These are phyloP conservation scores for Proisotoma minuta DNA, from an alignment of 2,888 invertebrate genomes.

Conservation along the genomic window DNA sequence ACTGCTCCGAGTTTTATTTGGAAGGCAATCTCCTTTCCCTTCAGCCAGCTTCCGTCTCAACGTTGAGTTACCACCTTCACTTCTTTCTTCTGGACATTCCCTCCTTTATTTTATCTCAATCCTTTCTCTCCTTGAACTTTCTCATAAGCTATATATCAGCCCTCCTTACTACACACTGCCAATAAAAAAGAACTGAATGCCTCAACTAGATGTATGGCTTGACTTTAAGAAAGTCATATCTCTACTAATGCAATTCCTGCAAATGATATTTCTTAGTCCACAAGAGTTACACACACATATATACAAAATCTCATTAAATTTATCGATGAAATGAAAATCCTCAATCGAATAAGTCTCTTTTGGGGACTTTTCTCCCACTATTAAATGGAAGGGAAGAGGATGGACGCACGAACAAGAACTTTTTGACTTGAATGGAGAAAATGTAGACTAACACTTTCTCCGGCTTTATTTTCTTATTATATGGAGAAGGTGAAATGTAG, in stretches of 20 bases:
- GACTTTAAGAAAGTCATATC: too few relatives aligned
- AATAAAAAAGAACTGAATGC: too few relatives aligned
- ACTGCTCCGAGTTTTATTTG: too few relatives aligned
- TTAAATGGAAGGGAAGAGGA: background rate
- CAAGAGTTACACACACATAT: too few relatives aligned
- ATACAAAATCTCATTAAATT: background rate
- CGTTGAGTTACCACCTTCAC: slow-evolving; percentile 17
- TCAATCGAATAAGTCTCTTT: background rate
- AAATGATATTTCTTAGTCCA: too few relatives aligned
- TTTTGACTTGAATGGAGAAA: too few relatives aligned
- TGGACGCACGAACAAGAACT: background rate
- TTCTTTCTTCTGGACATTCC: slow-evolving; percentile 14
- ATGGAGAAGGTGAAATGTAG: background rate
- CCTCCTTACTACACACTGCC: background rate
- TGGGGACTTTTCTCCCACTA: too few relatives aligned
- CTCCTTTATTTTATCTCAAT: background rate
- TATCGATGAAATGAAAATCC: background rate
- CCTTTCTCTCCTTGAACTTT: background rate
- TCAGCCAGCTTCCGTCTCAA: background rate
- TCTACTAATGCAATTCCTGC: too few relatives aligned
- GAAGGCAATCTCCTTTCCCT: background rate
- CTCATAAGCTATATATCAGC: background rate
- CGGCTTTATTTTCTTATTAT: background rate
- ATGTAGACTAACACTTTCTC: too few relatives aligned
- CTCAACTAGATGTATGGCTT: background rate